These are phyloP conservation scores for Canis aureus DNA, from an alignment of 2,113 vertebrate species.

Conservation along the genomic window DNA sequence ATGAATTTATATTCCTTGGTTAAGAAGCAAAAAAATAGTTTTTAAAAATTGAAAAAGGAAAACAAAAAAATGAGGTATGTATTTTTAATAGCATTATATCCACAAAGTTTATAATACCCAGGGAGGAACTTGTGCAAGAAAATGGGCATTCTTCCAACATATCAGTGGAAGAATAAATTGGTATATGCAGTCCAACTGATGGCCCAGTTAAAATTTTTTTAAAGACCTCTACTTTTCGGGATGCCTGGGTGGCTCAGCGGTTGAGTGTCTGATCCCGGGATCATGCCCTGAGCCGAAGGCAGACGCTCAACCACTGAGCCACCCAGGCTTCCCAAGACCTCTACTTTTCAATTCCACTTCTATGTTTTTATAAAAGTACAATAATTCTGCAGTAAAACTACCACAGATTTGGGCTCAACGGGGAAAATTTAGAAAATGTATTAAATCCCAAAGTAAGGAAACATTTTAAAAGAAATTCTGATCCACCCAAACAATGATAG, in stretches of 20 bases:
- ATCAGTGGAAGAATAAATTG: neutral
- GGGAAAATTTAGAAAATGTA: neutral
- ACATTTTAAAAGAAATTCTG: neutral
- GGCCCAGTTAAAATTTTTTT: neutral
- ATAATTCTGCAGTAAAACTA: neutral
- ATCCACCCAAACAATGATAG: neutral
- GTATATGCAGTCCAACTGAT: neutral
- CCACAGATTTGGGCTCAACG: neutral
- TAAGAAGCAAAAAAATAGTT: neutral
- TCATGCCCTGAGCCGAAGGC: too few species aligned
- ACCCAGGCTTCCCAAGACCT: too few species aligned
- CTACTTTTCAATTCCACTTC: conserved; percentile 15
- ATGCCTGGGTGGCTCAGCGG: too few species aligned
- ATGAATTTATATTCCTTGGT: neutral
- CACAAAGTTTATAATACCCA: neutral
- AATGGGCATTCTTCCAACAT: neutral
- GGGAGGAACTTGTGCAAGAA: neutral
- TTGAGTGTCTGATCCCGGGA: too few species aligned
- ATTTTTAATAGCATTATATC: conserved; percentile 4
- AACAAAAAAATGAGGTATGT: neutral
- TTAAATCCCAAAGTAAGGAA: neutral
- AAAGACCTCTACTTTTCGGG: neutral
- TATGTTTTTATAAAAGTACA: neutral
- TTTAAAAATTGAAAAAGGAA: neutral
- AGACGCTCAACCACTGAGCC: too few species aligned